Conservation (phyloP, 2,888 invertebrate genomes). For the Drosophila lacicola region DNA sequence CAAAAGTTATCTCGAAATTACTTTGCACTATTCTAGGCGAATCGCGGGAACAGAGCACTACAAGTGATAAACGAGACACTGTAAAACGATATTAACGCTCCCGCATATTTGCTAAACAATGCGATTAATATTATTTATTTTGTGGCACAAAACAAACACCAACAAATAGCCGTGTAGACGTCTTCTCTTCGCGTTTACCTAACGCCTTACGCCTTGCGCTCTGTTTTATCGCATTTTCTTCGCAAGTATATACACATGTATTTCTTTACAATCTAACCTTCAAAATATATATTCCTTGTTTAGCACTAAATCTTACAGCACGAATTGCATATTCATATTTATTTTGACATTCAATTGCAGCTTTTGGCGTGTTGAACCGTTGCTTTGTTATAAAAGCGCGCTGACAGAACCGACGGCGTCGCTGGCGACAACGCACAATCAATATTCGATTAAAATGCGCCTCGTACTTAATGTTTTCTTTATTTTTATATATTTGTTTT, state of each 20-base stretch:
- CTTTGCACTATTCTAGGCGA: conserved; percentile 56
- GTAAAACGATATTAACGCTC: conserved; percentile 50
- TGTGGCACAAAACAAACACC: conserved; percentile 62
- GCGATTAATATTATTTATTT: conserved; percentile 75
- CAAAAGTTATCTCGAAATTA: conserved; percentile 56
- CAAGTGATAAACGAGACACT: conserved; percentile 49
- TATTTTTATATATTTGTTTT: conserved; percentile 37
- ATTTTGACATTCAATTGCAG: conserved; percentile 33
- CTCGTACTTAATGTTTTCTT: conserved; percentile 34
- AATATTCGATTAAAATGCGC: conserved; percentile 55
- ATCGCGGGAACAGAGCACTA: conserved; percentile 16
- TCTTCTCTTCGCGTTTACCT: conserved; percentile 39
- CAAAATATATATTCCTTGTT: conserved; percentile 65
- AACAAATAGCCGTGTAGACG: conserved; percentile 29
- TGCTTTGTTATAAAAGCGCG: conserved; percentile 39
- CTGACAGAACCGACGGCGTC: conserved; percentile 24
- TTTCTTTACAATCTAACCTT: conserved; percentile 78
- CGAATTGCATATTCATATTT: conserved; percentile 43
- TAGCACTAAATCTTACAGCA: conserved; percentile 52
- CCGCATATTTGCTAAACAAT: conserved; percentile 65
- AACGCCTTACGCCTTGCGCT: conserved; percentile 42
- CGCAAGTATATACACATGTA: conserved; percentile 17
- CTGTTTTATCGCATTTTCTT: conserved; percentile 75
- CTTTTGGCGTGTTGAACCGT: conserved; percentile 14
- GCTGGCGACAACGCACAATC: conserved; percentile 47